phyloP scores from a whole-genome alignment of 2,113 vertebrate species.

The Periophthalmus modestus region DNA sequence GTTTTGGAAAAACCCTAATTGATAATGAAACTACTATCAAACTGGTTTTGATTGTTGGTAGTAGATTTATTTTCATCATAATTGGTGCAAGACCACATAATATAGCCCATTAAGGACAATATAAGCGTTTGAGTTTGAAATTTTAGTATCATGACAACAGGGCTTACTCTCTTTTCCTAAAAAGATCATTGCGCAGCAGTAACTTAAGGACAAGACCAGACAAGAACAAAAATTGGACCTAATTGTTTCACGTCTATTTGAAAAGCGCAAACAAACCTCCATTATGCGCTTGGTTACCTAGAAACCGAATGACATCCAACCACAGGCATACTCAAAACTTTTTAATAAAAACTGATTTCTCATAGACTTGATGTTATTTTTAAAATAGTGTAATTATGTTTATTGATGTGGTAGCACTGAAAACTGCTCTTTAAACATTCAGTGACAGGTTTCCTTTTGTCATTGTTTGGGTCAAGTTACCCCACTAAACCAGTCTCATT shows the following conservation, averaged over 20 bases:
- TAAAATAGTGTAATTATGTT: too few species aligned
- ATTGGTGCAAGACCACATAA: too few species aligned
- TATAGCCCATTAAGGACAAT: too few species aligned
- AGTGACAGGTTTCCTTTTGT: conserved; percentile 24
- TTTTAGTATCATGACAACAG: too few species aligned
- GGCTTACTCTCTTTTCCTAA: not conserved
- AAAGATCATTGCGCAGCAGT: not conserved
- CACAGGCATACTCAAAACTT: not conserved
- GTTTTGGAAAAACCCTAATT: not conserved
- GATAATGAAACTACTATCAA: not conserved
- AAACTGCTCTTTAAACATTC: conserved; percentile 31
- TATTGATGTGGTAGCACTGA: not conserved
- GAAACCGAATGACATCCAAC: not conserved
- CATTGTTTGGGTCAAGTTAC: not conserved
- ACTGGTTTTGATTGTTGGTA: too few species aligned
- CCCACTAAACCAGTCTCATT: conserved; percentile 15
- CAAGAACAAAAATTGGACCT: not conserved
- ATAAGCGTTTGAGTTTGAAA: too few species aligned
- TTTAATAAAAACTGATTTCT: not conserved
- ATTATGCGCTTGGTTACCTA: conserved; percentile 1
- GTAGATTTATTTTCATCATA: too few species aligned
- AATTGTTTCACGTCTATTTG: not conserved
- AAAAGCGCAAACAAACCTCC: not conserved
- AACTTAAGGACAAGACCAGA: not conserved
- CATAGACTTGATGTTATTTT: not conserved